These are phyloP conservation scores for Plebejus melissa DNA, from an alignment of 2,888 invertebrate species.

Conservation along the genomic window DNA sequence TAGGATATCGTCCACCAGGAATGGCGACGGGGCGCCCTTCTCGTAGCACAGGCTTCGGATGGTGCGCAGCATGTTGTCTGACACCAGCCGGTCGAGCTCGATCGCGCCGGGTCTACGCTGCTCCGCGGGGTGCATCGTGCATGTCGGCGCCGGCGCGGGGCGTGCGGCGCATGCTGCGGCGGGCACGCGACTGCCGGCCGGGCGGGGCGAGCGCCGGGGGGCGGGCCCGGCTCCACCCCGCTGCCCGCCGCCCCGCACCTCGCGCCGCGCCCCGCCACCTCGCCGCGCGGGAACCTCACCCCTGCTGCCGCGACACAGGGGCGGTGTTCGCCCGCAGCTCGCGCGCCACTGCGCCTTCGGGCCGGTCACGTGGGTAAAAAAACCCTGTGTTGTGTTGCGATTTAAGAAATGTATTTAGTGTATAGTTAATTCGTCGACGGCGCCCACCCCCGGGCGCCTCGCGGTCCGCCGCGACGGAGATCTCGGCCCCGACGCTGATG, in stretches of 20 bases:
- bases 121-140: conserved; percentile 70
- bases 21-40: conserved; percentile 74
- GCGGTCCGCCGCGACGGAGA: not conserved
- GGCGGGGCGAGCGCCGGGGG: conserved; percentile 69
- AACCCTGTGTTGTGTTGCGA: conserved; percentile 8
- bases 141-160: conserved; percentile 30
- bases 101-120: conserved; percentile 65
- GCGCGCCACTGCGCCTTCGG: not conserved
- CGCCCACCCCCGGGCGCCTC: not conserved
- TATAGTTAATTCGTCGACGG: conserved; percentile 17
- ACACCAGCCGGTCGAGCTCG: conserved; percentile 59
- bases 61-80: conserved; percentile 74
- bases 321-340: not conserved
- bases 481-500: not conserved
- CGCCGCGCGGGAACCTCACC: not conserved
- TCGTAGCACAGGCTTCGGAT: conserved; percentile 68
- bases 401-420: conserved; percentile 25
- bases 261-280: not conserved
- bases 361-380: conserved; percentile 11
- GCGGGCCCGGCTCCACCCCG: conserved; percentile 62
- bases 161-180: conserved; percentile 46
- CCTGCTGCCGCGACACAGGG: not conserved
- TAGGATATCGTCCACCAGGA: conserved; percentile 80
- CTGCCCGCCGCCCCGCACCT: not conserved
- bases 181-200: conserved; percentile 56